Evolutionary conservation across 2,113 vertebrate genomes (phyloP), one percentile per base, ranked within the genome.

Genomic region (Herpailurus yagouaroundi): DNA sequence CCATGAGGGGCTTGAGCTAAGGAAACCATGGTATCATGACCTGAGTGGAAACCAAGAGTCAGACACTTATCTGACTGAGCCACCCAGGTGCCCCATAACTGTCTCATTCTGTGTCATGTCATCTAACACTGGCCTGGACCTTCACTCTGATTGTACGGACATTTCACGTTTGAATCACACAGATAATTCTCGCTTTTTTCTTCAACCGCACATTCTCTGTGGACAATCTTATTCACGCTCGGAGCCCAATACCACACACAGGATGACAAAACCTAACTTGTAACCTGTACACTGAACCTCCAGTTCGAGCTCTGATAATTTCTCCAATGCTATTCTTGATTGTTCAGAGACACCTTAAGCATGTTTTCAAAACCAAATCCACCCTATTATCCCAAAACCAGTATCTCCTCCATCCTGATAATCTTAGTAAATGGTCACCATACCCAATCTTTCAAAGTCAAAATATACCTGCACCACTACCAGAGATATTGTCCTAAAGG

Each of bases 161-260:
- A 80, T 63, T 66, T 77, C 60, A 82, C 81, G 33, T 83, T 94
- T 64, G 79, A 95, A 52, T 87, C 41, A 95, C n/a, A 45, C 27
- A 71, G 63, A 48, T 15, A 74, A 69, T 57, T 85, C 6, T 10
- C 1, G 25, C 2, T 77, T 52, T 82, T 68, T 57, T 81, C 50
- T 94, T 36, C 38, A 85, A 36, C 4, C 29, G 69, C 82, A 95
- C 48, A 83, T 89, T 69, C n/a, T 85, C 36, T 89, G 48, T 19
- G 55, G 45, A 27, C 36, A 57, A 11, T 41, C 52, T 94, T 23
- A 3, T 69, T 80, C 38, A 73, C 86, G 83, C 66, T 48, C 36
- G 66, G 48, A 89, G 55, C n/a, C 36, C 25, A 79, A 33, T 3
- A 41, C 31, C 16, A 15, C 19, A 25, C 3, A 1, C 2, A 60